Base-by-base conservation (phyloP, 2,888 invertebrate genomes). In the Salticus scenicus region DNA sequence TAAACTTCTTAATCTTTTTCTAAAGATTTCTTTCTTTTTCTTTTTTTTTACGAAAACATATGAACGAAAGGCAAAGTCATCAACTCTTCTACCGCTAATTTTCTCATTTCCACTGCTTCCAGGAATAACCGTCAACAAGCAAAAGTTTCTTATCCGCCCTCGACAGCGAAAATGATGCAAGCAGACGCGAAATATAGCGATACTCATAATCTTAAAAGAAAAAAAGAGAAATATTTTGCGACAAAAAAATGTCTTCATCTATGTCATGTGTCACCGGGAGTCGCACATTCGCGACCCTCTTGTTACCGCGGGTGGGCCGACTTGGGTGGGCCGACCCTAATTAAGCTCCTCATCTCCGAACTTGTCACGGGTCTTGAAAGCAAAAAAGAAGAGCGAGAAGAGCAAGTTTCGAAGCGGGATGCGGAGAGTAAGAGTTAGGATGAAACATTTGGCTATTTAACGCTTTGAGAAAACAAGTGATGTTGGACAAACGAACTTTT, bases 221-320 rank as follows among this genome's bases (percentile, higher is more conserved):
- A 57, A 17, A 31, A 57, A 20, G 4, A 33, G 63, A 51, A 69
- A 47, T 57, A 51, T 57, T 37, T 17, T 20, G 28, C 31, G 37
- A 12, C 47, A 75, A 83, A 83, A 63, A 77, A 77, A 84, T 70
- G 71, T 77, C 82, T 76, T 76, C 82, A 83, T 83, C 83, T 83
- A 27, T 83, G 83, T 83, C 83, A 75, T 84, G 77, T 84, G 83
- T 84, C 83, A 84, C 73, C 77, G 71, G 17, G 66, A 64, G 76
- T 74, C 37, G 33, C 82, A 82, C 76, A 42, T 83, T 83, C 82
- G 77, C 72, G 83, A 77, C 83, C 83, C 80, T 67, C 79, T 79
- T 72, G 79, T 72, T 83, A 67, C 76, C 81, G 33, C 83, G 83
- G 83, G 83, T 84, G 83, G 83, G 77, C 83, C 83, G 67, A 31